Evolutionary conservation across 2,888 invertebrate genomes (phyloP), one percentile per base, ranked within the genome.

Genomic region (Lasioglossum figueresi): DNA sequence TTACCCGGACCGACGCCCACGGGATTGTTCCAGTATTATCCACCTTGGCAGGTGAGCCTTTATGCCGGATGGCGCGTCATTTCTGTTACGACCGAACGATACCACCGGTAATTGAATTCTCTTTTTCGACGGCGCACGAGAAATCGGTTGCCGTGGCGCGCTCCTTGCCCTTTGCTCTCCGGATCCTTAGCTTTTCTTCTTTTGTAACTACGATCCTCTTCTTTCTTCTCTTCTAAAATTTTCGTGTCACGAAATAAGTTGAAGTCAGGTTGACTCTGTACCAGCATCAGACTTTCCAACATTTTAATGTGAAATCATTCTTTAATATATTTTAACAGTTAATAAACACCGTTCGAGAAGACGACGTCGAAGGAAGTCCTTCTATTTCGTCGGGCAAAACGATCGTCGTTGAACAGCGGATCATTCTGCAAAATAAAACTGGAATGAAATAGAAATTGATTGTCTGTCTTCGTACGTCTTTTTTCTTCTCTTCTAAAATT

Each of bases 11-110:
- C 83, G 87, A 89, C 92, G 92, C 92, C 92, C 91, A 91, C 92
- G 86, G 90, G 86, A 92, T 92, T 92, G 92, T 92, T 92, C 92
- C 90, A 91, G 90, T 89, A 91, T 92, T 91, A 88, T 91, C 88
- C 84, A 71, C 80, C 88, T 76, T 90, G 92, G 91, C 92, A 92
- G 92, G 92, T 92, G 92, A 92, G 89, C 90, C 89, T 91, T 92
- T 91, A 86, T 90, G 78, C 86, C 85, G 80, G 88, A 91, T 87
- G 90, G 87, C 91, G 79, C 80, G 91, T 89, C 90, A 86, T 91
- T 89, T 79, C 82, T 74, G 85, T 88, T 88, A 87, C 85, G 89
- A 87, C 79, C 52, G 34, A 48, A 52, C 89, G 83, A 90, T 89
- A 88, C 87, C 79, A 80, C 45, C 74, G 71, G 78, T 90, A 89